Base-by-base conservation (phyloP, 2,113 vertebrate species). In the Lutjanus erythropterus region DNA sequence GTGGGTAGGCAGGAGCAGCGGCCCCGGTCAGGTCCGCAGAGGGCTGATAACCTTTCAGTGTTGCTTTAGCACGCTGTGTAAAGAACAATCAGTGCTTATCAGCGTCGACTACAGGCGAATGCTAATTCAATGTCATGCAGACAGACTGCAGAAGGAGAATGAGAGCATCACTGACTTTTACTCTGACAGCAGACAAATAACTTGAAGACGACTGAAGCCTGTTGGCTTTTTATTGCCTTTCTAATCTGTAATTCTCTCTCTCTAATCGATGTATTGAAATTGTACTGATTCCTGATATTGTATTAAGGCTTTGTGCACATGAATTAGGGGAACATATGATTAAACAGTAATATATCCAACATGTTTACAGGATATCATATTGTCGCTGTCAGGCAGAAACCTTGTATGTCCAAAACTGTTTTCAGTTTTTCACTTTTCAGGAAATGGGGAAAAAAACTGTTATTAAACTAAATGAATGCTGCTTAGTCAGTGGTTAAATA, bases 71-170 rank as follows among this genome's bases (percentile, higher is more conserved):
- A 52, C 69, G 0, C 86, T 89, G 86, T 89, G 85, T 85, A 90
- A 92, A 92, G 91, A 93, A 93, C 91, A 94, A 94, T 94, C 91
- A 89, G 84, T 71, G 87, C 86, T 92, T 92, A 93, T 92, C 93
- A 83, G 73, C 21, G 37, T 76, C 19, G 78, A 88, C 93, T 84
- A 81, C 87, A 87, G 89, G 72, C 41, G 56, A 81, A 92, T 91
- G 88, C 87, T 92, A 91, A 94, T 91, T 89, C 88, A 88, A 42
- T 84, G 85, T 84, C 85, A 78, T 42, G 72, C 85, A 53, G 85
- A 67, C 56, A 59, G 76, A 69, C 74, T 83, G 85, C 79, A 79
- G 62, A 72, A 29, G 75, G 73, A 77, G 61, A 60, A 71, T 18
- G 39, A 71, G 75, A 81, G 72, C 69, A 25, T 77, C 71, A 2